Percentiles rank a stretch among this genome's conserved stretches.
Evolutionary conservation across 2,797 vertebrate genomes (phyloP).

Genomic region (Parauchenoglanis ngamensis): DNA sequence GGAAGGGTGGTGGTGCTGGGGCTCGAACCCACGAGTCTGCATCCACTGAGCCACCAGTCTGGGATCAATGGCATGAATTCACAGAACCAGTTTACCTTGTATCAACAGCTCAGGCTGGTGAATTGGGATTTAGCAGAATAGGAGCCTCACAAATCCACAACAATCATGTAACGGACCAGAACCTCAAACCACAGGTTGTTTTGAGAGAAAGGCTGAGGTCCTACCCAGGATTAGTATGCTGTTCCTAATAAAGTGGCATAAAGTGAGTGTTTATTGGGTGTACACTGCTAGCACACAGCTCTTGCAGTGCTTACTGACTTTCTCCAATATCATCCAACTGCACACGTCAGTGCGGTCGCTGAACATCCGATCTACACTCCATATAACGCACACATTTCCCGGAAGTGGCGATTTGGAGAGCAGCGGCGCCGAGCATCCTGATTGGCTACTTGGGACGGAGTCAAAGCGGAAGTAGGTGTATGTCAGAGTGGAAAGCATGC

Average conservation of each 20-base stretch:
- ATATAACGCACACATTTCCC: not conserved
- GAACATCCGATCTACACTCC: not conserved
- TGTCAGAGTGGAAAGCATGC: not conserved
- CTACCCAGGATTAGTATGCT: not conserved
- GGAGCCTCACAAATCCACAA: not conserved
- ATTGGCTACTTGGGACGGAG: not conserved
- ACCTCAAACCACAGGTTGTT: not conserved
- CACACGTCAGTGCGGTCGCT: not conserved
- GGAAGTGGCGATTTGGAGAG: not conserved
- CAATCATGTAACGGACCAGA: not conserved
- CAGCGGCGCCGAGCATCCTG: not conserved
- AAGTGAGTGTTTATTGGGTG: not conserved
- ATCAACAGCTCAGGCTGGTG: not conserved
- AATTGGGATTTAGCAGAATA: not conserved
- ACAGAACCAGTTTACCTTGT: too few relatives aligned
- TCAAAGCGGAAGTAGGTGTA: not conserved
- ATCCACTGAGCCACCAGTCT: not conserved
- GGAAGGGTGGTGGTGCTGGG: too few relatives aligned
- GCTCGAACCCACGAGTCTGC: not conserved
- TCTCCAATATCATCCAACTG: not conserved
- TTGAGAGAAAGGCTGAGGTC: too few relatives aligned
- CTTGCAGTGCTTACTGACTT: not conserved
- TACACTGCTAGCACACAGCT: too few relatives aligned
- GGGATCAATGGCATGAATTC: not conserved
- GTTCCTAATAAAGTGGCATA: slow-evolving; percentile 10